phyloP scores from a whole-genome alignment of 2,888 invertebrate species.

The Drosophila picticornis region DNA sequence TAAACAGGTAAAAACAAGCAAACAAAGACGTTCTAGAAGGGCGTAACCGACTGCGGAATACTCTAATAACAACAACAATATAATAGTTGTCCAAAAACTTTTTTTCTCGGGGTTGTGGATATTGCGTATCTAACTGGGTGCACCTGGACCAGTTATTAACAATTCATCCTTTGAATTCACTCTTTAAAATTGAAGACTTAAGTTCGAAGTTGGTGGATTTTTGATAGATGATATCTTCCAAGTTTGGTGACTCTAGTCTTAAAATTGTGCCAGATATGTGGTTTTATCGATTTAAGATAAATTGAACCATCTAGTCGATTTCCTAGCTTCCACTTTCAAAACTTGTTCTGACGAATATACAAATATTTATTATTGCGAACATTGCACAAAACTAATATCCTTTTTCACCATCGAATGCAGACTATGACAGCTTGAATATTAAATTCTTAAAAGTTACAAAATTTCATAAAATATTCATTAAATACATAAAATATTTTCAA shows the following conservation, averaged over 20 bases:
- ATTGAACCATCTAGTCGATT: not conserved
- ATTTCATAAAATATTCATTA: not conserved
- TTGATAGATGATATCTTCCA: not conserved
- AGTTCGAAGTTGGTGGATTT: not conserved
- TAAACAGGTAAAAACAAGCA: not conserved
- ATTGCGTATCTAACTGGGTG: not conserved
- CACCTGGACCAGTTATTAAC: not conserved
- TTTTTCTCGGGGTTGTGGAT: not conserved
- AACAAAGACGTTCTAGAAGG: fast-evolving
- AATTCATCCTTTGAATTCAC: not conserved
- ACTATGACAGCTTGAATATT: not conserved
- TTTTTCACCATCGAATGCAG: too few species aligned
- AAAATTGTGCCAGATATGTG: not conserved
- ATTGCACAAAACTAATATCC: not conserved
- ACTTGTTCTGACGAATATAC: not conserved
- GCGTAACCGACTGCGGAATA: not conserved
- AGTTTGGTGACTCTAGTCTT: not conserved
- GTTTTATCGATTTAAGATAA: not conserved
- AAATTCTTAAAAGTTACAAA: not conserved
- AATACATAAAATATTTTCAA: not conserved
- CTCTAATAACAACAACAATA: not conserved
- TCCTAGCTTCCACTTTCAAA: not conserved
- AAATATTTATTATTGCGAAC: not conserved
- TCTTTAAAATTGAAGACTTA: not conserved
- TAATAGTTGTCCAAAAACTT: not conserved